These are phyloP conservation scores for Phoenicopterus ruber DNA, from an alignment of 2,113 vertebrate genomes.

Conservation along the genomic window DNA sequence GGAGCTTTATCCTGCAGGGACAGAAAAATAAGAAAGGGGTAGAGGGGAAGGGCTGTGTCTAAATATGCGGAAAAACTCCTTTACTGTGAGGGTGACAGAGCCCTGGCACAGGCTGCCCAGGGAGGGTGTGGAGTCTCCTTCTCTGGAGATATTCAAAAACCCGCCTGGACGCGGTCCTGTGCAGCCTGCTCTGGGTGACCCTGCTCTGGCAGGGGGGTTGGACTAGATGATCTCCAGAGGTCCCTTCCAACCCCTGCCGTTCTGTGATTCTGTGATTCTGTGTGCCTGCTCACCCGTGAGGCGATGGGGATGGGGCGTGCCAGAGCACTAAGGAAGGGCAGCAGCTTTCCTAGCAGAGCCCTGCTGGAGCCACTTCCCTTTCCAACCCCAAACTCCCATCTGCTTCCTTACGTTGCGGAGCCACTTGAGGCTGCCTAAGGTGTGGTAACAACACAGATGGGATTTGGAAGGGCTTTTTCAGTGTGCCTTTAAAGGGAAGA, in stretches of 20 bases:
- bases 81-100: no score
- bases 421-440: accelerated
- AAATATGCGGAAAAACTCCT: no score
- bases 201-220: no score
- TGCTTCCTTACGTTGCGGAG: not conserved
- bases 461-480: not conserved
- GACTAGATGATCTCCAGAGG: no score
- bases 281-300: not conserved
- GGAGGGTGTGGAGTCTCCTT: no score
- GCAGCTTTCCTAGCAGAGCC: not conserved
- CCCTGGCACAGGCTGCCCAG: no score
- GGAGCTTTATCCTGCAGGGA: not conserved
- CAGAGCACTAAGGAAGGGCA: not conserved
- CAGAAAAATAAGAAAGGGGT: not conserved
- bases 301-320: accelerated
- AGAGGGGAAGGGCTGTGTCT: not conserved
- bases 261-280: no score
- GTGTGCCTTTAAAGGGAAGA: not conserved
- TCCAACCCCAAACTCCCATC: not conserved
- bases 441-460: not conserved
- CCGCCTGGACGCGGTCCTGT: no score
- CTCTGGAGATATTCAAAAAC: no score
- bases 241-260: no score
- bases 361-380: not conserved
- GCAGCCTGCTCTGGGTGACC: no score